phyloP scores from a whole-genome alignment of 2,113 vertebrate genomes.

The Pipra filicauda region DNA sequence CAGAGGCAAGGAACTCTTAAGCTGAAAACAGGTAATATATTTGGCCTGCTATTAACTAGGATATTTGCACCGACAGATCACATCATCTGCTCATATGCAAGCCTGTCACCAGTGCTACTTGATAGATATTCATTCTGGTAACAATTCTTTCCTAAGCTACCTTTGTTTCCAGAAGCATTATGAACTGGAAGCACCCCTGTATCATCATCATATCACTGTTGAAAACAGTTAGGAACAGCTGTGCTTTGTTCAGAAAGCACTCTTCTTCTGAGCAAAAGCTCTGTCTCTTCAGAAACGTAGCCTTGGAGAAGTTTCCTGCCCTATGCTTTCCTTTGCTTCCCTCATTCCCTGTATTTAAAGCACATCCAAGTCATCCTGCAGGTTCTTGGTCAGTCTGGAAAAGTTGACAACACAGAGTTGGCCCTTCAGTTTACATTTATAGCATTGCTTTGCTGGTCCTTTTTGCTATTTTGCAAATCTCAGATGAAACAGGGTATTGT shows the following conservation, averaged over 20 bases:
- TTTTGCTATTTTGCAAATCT: background rate
- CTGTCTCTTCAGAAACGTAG: background rate
- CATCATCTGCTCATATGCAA: background rate
- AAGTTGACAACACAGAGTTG: background rate
- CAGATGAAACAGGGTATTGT: constrained; percentile 23
- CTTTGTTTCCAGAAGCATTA: background rate
- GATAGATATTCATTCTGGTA: background rate
- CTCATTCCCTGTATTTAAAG: background rate
- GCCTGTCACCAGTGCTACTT: background rate
- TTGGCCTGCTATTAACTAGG: background rate
- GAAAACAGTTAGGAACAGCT: background rate
- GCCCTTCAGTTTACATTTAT: background rate
- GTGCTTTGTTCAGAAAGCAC: background rate
- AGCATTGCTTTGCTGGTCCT: background rate
- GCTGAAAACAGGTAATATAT: background rate
- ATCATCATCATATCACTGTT: background rate
- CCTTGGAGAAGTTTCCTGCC: background rate
- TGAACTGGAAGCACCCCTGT: background rate
- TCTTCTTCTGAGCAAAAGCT: background rate
- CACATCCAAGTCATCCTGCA: background rate
- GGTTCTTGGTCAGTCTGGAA: background rate
- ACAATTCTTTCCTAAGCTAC: background rate
- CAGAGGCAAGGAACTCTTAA: background rate
- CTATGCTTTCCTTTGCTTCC: background rate
- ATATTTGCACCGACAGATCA: background rate